A percentile compares a stretch with the other conserved stretches of the same genome.
Conservation (phyloP, 2,888 invertebrate genomes). For the Ectropis crepuscularia region DNA sequence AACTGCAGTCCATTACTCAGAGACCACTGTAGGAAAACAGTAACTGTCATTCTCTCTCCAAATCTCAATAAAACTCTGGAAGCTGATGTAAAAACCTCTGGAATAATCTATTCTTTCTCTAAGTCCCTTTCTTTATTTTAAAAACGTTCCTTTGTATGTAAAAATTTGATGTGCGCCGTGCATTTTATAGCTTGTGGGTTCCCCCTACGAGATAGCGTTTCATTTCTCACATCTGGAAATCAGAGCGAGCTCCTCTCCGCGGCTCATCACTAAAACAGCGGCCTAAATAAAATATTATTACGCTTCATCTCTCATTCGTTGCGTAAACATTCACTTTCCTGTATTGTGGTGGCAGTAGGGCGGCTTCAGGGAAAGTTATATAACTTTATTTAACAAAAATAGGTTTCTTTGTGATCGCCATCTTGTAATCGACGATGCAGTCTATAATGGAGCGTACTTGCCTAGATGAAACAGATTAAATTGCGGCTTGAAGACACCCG, state of each 20-base stretch:
- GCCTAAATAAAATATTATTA: conserved; percentile 43
- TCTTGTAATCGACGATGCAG: too few species aligned
- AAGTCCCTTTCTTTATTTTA: conserved; percentile 1
- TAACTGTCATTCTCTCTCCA: too few species aligned
- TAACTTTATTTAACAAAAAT: too few species aligned
- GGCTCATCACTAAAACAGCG: conserved; percentile 41
- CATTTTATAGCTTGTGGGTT: conserved; percentile 10
- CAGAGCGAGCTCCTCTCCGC: conserved; percentile 21
- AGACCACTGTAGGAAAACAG: too few species aligned
- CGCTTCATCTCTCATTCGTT: conserved; percentile 36
- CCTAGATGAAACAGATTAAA: too few species aligned
- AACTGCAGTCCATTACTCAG: too few species aligned
- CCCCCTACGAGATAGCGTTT: conserved; percentile 10
- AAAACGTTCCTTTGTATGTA: conserved; percentile 11
- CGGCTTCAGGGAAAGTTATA: neutral
- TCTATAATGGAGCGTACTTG: too few species aligned
- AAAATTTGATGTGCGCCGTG: conserved; percentile 13
- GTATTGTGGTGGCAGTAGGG: conserved; percentile 16
- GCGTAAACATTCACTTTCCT: conserved; percentile 34
- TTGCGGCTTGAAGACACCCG: too few species aligned
- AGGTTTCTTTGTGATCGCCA: too few species aligned
- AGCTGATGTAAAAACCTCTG: neutral
- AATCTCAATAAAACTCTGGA: too few species aligned
- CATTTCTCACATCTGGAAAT: conserved; percentile 26
- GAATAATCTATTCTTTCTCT: neutral